Evolutionary conservation across 2,113 vertebrate genomes (phyloP).

Genomic region (Ptilonorhynchus violaceus): DNA sequence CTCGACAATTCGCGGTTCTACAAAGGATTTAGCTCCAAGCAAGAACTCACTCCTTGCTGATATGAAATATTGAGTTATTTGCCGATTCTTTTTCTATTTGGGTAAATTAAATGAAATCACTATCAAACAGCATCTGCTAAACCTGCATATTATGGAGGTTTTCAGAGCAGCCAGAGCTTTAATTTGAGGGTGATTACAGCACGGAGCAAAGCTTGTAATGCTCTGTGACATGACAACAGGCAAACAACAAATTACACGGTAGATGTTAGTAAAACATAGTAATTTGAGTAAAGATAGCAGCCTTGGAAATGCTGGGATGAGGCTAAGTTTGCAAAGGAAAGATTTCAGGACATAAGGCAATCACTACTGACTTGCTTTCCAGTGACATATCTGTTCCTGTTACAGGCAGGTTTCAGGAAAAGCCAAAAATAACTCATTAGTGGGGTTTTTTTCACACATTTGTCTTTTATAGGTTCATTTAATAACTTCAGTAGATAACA

Average conservation of each 20-base stretch:
- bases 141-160: conserved; percentile 7
- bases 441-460: not conserved
- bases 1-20: not conserved
- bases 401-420: not conserved
- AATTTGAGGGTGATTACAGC: conserved; percentile 25
- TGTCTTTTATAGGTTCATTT: not conserved
- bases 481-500: not conserved
- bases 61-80: conserved; percentile 22
- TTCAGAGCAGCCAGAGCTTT: conserved; percentile 16
- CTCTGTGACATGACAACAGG: conserved; percentile 28
- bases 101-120: conserved; percentile 25
- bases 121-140: conserved; percentile 45
- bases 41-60: not conserved
- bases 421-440: not conserved
- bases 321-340: not conserved
- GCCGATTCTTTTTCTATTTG: conserved; percentile 20
- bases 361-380: not conserved
- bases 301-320: not conserved
- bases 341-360: not conserved
- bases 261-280: conserved; percentile 6
- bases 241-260: conserved; percentile 38
- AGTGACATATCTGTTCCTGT: not conserved
- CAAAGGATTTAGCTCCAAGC: conserved; percentile 47
- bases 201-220: not conserved
- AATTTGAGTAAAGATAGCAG: conserved; percentile 22